Conservation (phyloP, 2,113 vertebrate genomes). For the Pterophyllum scalare region DNA sequence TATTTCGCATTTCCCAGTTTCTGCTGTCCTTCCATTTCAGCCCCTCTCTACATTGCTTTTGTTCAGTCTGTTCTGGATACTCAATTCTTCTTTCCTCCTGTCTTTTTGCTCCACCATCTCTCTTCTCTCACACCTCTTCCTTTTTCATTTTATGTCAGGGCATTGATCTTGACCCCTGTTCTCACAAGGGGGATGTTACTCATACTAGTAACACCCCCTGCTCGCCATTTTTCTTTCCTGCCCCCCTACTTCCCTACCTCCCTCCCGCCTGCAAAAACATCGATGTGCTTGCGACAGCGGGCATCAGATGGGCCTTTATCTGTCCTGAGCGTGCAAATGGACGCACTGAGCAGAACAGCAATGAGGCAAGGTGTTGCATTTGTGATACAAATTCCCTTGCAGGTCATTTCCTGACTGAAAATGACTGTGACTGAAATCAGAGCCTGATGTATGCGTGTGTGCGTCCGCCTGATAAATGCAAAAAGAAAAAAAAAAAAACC, state of each 20-base stretch:
- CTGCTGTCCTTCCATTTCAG: background rate
- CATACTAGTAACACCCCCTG: background rate
- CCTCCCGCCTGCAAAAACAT: conserved; percentile 44
- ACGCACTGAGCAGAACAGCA: background rate
- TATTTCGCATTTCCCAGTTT: conserved; percentile 23
- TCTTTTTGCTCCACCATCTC: conserved; percentile 4
- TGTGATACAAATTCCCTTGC: conserved; percentile 29
- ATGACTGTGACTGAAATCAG: conserved; percentile 23
- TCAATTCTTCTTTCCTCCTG: background rate
- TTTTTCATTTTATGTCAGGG: conserved; percentile 37
- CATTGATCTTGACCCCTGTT: conserved; percentile 46
- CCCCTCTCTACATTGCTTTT: conserved; percentile 2
- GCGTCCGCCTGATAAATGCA: conserved; percentile 44
- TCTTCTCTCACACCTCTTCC: conserved; percentile 25
- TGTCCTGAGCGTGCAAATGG: background rate
- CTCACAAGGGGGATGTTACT: conserved; percentile 26
- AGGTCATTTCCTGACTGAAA: background rate
- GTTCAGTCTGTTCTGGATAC: conserved; percentile 1
- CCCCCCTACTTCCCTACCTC: background rate
- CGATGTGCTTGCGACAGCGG: conserved; percentile 32
- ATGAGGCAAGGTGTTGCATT: conserved; percentile 23
- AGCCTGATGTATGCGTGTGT: background rate
- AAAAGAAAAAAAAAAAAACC: conserved; percentile 30
- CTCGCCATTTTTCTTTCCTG: background rate
- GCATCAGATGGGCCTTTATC: conserved; percentile 42